Evolutionary conservation across 2,888 invertebrate species (phyloP).

Genomic region (Caenorhabditis auriculariae): DNA sequence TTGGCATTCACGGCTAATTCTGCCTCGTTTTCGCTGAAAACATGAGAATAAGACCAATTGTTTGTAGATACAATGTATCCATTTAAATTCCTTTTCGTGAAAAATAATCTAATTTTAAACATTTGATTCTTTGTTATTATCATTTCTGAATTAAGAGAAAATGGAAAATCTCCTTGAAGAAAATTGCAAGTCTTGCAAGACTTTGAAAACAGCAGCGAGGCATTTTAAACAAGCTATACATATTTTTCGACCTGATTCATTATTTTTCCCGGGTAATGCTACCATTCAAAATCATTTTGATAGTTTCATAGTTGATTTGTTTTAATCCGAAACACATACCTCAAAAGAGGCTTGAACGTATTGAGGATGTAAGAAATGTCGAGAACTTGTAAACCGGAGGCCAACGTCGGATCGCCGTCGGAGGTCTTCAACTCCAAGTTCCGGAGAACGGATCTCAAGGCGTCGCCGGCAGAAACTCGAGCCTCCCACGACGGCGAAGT

Average conservation of each 20-base stretch:
- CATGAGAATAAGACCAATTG: background rate
- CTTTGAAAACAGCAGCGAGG: background rate
- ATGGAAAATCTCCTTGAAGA: background rate
- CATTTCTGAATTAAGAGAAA: too few relatives aligned
- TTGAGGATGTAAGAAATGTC: conserved; percentile 19
- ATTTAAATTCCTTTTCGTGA: too few relatives aligned
- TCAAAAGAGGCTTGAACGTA: conserved; percentile 25
- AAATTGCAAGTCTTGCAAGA: background rate
- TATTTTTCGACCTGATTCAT: too few relatives aligned
- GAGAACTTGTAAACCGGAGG: conserved; percentile 13
- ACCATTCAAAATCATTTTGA: too few relatives aligned
- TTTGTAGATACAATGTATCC: too few relatives aligned
- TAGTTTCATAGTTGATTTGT: too few relatives aligned
- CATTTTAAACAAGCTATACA: too few relatives aligned
- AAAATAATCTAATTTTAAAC: too few relatives aligned
- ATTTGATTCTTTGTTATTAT: too few relatives aligned
- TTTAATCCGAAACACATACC: too few relatives aligned
- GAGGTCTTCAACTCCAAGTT: background rate
- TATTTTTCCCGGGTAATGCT: too few relatives aligned
- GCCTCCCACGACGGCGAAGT: conserved; percentile 51
- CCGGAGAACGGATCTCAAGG: conserved; percentile 40
- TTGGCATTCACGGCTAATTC: too few relatives aligned
- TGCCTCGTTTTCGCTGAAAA: conserved; percentile 8
- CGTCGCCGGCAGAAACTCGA: conserved; percentile 50
- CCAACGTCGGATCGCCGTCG: background rate